Evolutionary conservation across 2,797 vertebrate species (phyloP).

Genomic region (Cheirogaleus major): DNA sequence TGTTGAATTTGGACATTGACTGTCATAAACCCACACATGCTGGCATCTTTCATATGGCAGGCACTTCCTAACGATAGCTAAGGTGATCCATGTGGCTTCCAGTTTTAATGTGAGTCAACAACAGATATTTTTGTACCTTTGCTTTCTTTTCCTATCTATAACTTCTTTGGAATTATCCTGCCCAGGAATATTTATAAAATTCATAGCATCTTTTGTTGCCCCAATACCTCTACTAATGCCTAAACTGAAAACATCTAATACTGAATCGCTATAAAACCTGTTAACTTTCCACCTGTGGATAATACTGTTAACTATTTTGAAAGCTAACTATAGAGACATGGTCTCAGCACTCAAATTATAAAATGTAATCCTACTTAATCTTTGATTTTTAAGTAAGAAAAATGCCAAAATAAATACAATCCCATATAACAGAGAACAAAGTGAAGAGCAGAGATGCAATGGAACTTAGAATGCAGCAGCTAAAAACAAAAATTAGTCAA

Average conservation of each 20-base stretch:
- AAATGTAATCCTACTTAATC: background rate
- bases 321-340: background rate
- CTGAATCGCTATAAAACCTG: background rate
- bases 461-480: background rate
- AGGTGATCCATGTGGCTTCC: background rate
- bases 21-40: background rate
- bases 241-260: background rate
- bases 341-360: background rate
- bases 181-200: conserved; percentile 35
- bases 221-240: background rate
- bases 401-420: background rate
- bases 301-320: conserved; percentile 45
- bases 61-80: background rate
- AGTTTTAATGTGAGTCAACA: background rate
- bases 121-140: background rate
- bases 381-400: conserved; percentile 15
- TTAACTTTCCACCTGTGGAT: conserved; percentile 20
- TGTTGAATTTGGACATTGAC: background rate
- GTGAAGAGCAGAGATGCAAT: background rate
- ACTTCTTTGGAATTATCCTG: background rate
- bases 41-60: background rate
- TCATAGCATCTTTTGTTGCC: background rate
- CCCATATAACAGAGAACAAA: background rate
- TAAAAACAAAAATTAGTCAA: background rate
- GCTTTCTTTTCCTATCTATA: background rate